Percentiles rank a stretch among this genome's conserved stretches.
phyloP scores from a whole-genome alignment of 2,113 vertebrate species.

The Cepphus grylle region DNA sequence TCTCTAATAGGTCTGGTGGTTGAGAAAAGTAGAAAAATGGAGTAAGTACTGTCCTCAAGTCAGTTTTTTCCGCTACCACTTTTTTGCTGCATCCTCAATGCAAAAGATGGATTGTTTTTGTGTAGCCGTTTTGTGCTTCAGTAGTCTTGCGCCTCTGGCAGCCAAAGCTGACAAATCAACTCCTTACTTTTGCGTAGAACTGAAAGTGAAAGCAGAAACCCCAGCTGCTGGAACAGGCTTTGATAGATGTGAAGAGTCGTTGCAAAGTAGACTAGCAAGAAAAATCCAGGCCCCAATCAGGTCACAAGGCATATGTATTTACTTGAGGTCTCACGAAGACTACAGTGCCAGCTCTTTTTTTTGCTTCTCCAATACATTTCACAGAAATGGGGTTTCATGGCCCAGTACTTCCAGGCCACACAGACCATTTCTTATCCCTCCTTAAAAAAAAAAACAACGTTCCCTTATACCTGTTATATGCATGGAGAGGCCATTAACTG shows the following conservation, averaged over 20 bases:
- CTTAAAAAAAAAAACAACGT: background rate
- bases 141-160: background rate
- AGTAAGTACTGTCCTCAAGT: background rate
- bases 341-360: background rate
- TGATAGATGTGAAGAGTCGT: background rate
- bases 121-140: background rate
- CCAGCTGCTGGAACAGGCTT: background rate
- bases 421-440: background rate
- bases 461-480: background rate
- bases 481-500: background rate
- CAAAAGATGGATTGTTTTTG: background rate
- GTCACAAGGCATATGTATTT: accelerated
- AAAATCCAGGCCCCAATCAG: background rate
- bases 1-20: background rate
- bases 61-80: background rate
- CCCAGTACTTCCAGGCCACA: background rate
- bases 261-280: background rate
- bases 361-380: background rate
- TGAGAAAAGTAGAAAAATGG: background rate
- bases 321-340: background rate
- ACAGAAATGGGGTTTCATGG: background rate
- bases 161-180: background rate
- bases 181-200: background rate
- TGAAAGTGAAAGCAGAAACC: background rate
- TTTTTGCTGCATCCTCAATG: background rate